Conservation (phyloP, 2,888 invertebrate species). For the Perizoma affinitatum region DNA sequence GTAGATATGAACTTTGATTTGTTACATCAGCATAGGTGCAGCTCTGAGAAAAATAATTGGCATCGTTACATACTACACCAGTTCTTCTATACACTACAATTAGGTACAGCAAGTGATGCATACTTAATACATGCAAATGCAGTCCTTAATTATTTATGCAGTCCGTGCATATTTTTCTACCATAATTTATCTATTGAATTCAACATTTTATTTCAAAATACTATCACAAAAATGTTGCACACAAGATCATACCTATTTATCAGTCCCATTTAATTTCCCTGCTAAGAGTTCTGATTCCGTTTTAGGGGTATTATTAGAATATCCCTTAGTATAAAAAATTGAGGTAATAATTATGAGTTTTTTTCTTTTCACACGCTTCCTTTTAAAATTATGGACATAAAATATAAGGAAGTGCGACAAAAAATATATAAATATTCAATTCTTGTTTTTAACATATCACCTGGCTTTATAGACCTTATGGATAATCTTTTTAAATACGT, state of each 20-base stretch:
- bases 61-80: background rate
- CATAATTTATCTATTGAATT: too few relatives aligned
- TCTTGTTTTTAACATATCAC: constrained; percentile 15
- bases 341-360: too few relatives aligned
- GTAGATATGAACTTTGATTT: constrained; percentile 9
- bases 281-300: constrained; percentile 35
- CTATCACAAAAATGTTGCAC: too few relatives aligned
- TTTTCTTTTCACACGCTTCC: too few relatives aligned
- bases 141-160: background rate
- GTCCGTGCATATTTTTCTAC: too few relatives aligned
- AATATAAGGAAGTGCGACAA: too few relatives aligned
- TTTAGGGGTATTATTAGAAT: background rate
- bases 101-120: background rate
- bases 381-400: too few relatives aligned
- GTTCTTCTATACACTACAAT: background rate
- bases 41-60: constrained; percentile 6
- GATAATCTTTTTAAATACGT: constrained; percentile 12
- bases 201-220: too few relatives aligned
- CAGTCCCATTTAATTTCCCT: constrained; percentile 20
- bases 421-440: background rate
- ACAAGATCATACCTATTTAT: too few relatives aligned
- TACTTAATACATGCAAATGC: background rate
- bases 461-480: constrained; percentile 2
- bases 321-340: too few relatives aligned
- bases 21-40: constrained; percentile 14